phyloP scores from a whole-genome alignment of 2,888 invertebrate species.

The Agelastica alni region DNA sequence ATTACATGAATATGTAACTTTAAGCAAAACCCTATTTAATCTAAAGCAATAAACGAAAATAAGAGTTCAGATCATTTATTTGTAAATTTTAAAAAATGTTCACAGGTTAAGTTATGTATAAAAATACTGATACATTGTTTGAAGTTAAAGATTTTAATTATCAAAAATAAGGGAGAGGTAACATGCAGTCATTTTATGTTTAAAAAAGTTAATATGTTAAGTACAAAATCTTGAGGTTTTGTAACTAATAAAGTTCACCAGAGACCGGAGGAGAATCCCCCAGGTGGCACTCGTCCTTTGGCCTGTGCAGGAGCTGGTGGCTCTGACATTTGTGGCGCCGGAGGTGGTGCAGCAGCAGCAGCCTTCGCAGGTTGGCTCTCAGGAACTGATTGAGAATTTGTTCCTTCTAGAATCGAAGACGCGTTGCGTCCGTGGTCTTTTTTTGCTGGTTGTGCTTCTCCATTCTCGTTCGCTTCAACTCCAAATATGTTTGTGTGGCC shows the following conservation, averaged over 20 bases:
- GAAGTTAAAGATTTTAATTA: background rate
- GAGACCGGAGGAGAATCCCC: slow-evolving; percentile 47
- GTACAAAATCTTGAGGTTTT: background rate
- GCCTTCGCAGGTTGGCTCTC: slow-evolving; percentile 31
- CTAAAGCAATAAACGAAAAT: too few relatives aligned
- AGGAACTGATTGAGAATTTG: slow-evolving; percentile 28
- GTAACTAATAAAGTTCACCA: slow-evolving; percentile 37
- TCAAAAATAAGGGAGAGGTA: slow-evolving; percentile 7
- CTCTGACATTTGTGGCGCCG: slow-evolving; percentile 13
- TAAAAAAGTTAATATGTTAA: slow-evolving; percentile 1
- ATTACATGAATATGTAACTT: too few relatives aligned
- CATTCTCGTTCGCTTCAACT: slow-evolving; percentile 34
- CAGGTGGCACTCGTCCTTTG: slow-evolving; percentile 44
- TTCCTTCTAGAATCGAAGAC: slow-evolving; percentile 48
- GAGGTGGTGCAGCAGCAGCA: background rate
- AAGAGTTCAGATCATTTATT: slow-evolving; percentile 2
- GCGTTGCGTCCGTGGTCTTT: slow-evolving; percentile 44
- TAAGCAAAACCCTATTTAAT: too few relatives aligned
- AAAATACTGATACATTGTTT: slow-evolving; percentile 1
- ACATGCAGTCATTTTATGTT: slow-evolving; percentile 2
- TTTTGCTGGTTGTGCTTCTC: slow-evolving; percentile 27
- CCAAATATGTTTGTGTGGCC: slow-evolving; percentile 57
- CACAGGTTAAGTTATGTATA: background rate
- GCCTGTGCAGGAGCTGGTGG: slow-evolving; percentile 29
- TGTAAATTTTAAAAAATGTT: slow-evolving; percentile 4